Conservation (phyloP, 1,140 invertebrate genomes). For the Drosophila parabipectinata region DNA sequence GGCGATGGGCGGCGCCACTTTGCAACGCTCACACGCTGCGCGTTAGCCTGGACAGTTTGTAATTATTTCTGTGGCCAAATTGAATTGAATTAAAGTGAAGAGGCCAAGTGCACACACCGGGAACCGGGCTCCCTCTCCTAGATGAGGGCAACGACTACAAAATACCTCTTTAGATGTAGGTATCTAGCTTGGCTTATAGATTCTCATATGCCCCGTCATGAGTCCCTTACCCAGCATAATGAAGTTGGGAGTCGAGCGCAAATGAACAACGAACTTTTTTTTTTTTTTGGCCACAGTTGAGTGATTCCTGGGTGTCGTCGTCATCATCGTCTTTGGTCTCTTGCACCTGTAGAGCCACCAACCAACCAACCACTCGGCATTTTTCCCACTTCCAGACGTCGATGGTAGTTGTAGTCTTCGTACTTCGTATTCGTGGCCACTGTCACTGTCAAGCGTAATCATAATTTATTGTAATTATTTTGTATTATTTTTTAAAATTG, state of each 20-base stretch:
- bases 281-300: constrained; percentile 68
- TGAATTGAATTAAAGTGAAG: constrained; percentile 77
- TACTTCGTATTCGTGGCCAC: constrained; percentile 61
- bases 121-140: constrained; percentile 9
- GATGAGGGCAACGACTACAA: not conserved
- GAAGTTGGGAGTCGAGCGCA: constrained; percentile 65
- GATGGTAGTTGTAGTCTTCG: not conserved
- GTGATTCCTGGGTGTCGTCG: constrained; percentile 76
- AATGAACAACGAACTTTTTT: constrained; percentile 75
- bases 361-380: not conserved
- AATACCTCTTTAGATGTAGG: not conserved
- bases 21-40: constrained; percentile 68
- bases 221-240: constrained; percentile 20
- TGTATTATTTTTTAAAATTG: constrained; percentile 83
- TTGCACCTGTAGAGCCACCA: constrained; percentile 57
- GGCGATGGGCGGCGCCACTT: constrained; percentile 60
- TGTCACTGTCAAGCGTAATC: constrained; percentile 82
- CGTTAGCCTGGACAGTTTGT: constrained; percentile 75
- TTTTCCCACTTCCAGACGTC: constrained; percentile 5
- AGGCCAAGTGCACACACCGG: constrained; percentile 35
- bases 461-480: constrained; percentile 83
- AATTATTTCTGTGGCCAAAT: constrained; percentile 81
- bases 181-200: no score
- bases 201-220: not conserved
- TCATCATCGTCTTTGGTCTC: constrained; percentile 30